Conservation (phyloP, 2,113 vertebrate genomes). For the Actenoides hombroni region DNA sequence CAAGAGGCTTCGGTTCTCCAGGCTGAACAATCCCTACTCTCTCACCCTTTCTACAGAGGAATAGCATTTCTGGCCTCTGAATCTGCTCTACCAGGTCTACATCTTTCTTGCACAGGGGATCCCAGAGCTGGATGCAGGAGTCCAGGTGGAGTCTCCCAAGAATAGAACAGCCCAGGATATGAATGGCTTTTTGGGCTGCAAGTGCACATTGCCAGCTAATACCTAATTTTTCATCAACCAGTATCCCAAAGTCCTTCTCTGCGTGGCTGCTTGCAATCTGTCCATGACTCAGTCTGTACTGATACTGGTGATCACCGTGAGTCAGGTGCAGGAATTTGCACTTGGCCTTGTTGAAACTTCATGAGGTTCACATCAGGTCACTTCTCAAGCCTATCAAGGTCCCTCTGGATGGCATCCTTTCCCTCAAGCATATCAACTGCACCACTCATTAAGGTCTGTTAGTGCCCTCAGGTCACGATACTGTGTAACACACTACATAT, state of each 20-base stretch:
- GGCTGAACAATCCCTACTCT: background rate
- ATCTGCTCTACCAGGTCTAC: no score
- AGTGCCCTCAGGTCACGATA: background rate
- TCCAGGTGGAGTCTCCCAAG: background rate
- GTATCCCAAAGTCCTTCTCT: background rate
- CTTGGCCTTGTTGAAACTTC: no score
- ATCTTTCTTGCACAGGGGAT: no score
- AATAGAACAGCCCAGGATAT: background rate
- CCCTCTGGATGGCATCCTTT: no score
- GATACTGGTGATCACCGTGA: no score
- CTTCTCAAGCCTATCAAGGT: no score
- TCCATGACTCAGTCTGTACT: no score
- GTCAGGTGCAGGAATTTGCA: no score
- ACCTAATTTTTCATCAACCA: no score
- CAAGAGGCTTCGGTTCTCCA: background rate
- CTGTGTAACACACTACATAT: background rate
- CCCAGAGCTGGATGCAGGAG: background rate
- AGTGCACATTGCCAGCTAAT: background rate
- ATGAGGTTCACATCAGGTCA: no score
- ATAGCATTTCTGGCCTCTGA: background rate
- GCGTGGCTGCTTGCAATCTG: no score
- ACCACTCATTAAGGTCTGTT: background rate
- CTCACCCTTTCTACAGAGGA: background rate
- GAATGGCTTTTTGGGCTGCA: background rate
- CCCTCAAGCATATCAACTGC: no score